Base-by-base conservation (phyloP, 2,113 vertebrate genomes). In the Corythornis cristatus region DNA sequence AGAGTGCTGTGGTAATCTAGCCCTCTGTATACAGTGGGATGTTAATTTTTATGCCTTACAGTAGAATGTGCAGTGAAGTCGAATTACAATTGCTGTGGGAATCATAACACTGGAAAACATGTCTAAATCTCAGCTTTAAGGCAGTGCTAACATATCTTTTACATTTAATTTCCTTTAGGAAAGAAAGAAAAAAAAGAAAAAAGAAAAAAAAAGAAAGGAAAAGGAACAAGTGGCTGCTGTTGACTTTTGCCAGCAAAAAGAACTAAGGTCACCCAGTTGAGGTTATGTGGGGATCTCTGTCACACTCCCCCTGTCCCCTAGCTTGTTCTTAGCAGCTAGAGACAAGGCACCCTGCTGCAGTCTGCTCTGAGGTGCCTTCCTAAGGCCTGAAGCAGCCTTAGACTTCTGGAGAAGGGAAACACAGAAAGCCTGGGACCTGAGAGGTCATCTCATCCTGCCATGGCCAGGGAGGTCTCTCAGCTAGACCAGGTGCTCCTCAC, bases 1-100 rank as follows among this genome's bases (percentile, higher is more conserved):
- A 68, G 85, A 64, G 71, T 67, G 72, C 40, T 80, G 22, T 1
- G 4, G 61, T 78, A 88, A 91, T 93, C 93, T 64, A 90, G 93
- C 77, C 77, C 95, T 86, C 57, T 54, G 67, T 88, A 53, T 83
- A 88, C 82, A 61, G 56, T 25, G 35, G 12, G 48, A 92, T 93
- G 94, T 80, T 96, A 93, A 93, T 96, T 96, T 95, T 95, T 74
- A 93, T 93, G 79, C 82, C 89, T 93, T 88, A 81, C 65, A 86
- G 91, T 88, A 89, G 85, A 93, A 96, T 82, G 57, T 72, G 51
- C 82, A 88, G 35, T 77, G 90, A 95, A 84, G 81, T 79, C 9
- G 5, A 95, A 91, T 95, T 95, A 95, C 72, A 92, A 45, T 81
- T 88, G 87, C 91, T 96, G 60, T 88, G 95, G 89, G 93, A 96